A percentile compares a stretch with the other conserved stretches of the same genome.
These are phyloP conservation scores for Sphecodes monilicornis DNA, from an alignment of 2,888 invertebrate genomes.

Conservation along the genomic window DNA sequence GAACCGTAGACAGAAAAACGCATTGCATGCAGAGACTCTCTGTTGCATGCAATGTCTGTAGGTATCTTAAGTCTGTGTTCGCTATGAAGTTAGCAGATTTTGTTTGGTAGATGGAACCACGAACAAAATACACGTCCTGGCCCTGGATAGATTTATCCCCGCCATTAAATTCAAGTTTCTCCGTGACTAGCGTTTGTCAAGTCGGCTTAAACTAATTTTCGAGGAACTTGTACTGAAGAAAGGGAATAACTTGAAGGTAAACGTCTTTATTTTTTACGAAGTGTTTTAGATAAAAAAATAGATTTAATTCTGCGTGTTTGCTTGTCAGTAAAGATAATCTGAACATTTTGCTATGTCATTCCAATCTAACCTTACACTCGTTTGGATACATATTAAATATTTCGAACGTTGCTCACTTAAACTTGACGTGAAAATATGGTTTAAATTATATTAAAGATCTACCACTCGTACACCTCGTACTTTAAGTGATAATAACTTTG, in stretches of 20 bases:
- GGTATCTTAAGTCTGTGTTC: no score
- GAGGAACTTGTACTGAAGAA: conserved; percentile 20
- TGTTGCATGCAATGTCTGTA: no score
- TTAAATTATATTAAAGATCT: not conserved
- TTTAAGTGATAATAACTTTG: conserved; percentile 3
- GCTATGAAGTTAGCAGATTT: not conserved
- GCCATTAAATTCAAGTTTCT: conserved; percentile 58
- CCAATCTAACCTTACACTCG: conserved; percentile 64
- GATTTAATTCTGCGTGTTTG: not conserved
- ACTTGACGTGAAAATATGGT: not conserved
- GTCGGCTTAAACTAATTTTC: conserved; percentile 51
- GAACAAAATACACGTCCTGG: not conserved
- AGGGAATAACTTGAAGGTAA: conserved; percentile 65
- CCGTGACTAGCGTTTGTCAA: conserved; percentile 75
- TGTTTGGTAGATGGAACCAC: not conserved
- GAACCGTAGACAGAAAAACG: no score
- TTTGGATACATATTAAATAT: conserved; percentile 8
- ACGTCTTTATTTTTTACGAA: not conserved
- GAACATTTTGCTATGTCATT: conserved; percentile 80
- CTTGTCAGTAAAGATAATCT: not conserved
- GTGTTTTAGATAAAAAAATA: not conserved
- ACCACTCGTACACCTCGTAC: not conserved
- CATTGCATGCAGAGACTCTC: no score
- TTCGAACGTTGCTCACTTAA: conserved; percentile 11
- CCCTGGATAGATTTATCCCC: conserved; percentile 52